Evolutionary conservation across 2,113 vertebrate genomes (phyloP), one percentile per base, ranked within the genome.

Genomic region (Mastomys coucha): DNA sequence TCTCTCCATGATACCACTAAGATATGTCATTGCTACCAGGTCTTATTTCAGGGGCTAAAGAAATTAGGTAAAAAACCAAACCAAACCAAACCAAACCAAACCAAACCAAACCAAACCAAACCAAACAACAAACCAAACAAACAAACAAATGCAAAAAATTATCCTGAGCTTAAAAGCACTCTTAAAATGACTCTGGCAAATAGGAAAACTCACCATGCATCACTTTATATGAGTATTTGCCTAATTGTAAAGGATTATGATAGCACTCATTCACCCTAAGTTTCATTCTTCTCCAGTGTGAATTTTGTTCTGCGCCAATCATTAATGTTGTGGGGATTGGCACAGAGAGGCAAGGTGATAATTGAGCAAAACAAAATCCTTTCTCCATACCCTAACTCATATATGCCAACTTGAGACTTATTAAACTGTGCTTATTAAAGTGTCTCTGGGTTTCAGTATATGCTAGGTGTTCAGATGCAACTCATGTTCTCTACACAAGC

Each of bases 181-280:
- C 72, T 97, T 89, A 93, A 93, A 92, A 87, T 63, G 12, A 91
- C 26, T 5, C 39, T 36, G 72, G 12, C 7, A 19, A 94, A 63
- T 28, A 92, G 33, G 69, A 36, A 36, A 63, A 70, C 2, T 80
- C 51, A 36, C 4, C 51, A 42, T 73, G 65, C 7, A 24, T 72
- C 51, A 8, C 45, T 96, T 78, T 65, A 82, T 84, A 81, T 8
- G 2, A 76, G 67, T 80, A 73, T 24, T 95, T 80, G 63, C 19
- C 31, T 91, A 96, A 81, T 86, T 95, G 78, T 1, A 0, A 69
- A 91, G 97, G 90, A 92, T 90, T 97, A 51, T 98, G 84, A 53
- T 88, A 96, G 88, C 91, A 94, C 92, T 93, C 92, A n/a, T 77
- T 97, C 90, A 51, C 94, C 81, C 80, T 76, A 97, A 91, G 82